Base-by-base conservation (phyloP, 2,113 vertebrate genomes). In the Panthera uncia region DNA sequence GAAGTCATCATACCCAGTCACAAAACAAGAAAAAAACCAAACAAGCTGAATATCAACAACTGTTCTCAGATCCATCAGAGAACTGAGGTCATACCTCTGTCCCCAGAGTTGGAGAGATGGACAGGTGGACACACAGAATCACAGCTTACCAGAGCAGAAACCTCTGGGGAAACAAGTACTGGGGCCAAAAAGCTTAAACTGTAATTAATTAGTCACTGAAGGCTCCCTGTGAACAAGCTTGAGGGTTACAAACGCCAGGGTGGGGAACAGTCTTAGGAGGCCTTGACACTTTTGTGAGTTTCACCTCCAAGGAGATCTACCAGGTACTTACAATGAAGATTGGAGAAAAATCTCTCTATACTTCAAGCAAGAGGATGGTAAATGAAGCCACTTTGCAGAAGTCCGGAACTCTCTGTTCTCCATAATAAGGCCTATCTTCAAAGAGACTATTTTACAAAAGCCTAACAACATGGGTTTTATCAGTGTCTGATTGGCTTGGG, bases 281-380 rank as follows among this genome's bases (percentile, higher is more conserved):
- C 31, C 27, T 38, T n/a, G 4, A 50, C 11, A 21, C 12, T 61
- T 45, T 61, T 21, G 23, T 38, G 36, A 50, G 79, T 45, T 79
- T 92, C 82, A 78, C 18, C 29, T 19, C 48, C 14, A 14, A 76
- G 29, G 50, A 95, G 31, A n/a, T 15, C 78, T 63, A 65, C 10
- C 31, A 87, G 5, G 10, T 95, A 79, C 21, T 74, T 21, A 69
- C 9, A 48, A 48, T 48, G 55, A 66, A 65, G 45, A 61, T 4
- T 9, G 8, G 33, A 86, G 80, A 76, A 66, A 93, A 55, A 21
- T 27, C 10, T 11, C 36, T n/a, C 45, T 55, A 36, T 66, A n/a
- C 9, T 73, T 76, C 36, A 0, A 0, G 23, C 16, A 55, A 7
- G 0, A 1, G 4, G 16, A 69, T 23, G 36, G 38, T 4, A 74